Percentiles rank a stretch among this genome's conserved stretches.
Conservation (phyloP, 2,888 invertebrate species). For the Trichacis sp. region DNA sequence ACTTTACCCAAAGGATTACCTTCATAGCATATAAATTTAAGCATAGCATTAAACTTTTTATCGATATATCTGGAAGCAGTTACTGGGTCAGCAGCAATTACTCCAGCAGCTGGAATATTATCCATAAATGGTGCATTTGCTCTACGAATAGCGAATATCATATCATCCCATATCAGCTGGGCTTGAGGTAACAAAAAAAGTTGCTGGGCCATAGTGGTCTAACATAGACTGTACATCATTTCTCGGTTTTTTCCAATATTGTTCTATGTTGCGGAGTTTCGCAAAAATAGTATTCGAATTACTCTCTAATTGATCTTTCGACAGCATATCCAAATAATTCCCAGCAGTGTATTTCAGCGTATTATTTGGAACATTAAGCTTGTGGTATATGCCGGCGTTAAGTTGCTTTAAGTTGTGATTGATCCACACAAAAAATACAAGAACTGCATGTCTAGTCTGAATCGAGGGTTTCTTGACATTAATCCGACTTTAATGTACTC, state of each 20-base stretch:
- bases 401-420: conserved; percentile 44
- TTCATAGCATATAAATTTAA: conserved; percentile 21
- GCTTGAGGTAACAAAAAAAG: conserved; percentile 49
- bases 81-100: conserved; percentile 34
- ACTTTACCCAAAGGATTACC: conserved; percentile 46
- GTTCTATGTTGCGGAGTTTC: conserved; percentile 40
- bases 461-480: conserved; percentile 44
- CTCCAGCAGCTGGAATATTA: conserved; percentile 38
- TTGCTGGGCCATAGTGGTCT: conserved; percentile 46
- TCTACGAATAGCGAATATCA: conserved; percentile 47
- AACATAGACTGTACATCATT: conserved; percentile 43
- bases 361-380: conserved; percentile 30
- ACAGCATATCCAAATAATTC: conserved; percentile 31
- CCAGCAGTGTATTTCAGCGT: conserved; percentile 31
- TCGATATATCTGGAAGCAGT: conserved; percentile 49
- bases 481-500: conserved; percentile 43
- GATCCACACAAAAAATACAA: conserved; percentile 47
- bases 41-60: too few relatives aligned
- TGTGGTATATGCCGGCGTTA: conserved; percentile 42
- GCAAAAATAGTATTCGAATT: conserved; percentile 42
- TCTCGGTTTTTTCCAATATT: conserved; percentile 41
- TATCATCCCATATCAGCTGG: conserved; percentile 51
- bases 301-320: conserved; percentile 35
- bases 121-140: conserved; percentile 46
- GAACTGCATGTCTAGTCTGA: conserved; percentile 43